A percentile compares a stretch with the other conserved stretches of the same genome.
Evolutionary conservation across 2,113 vertebrate species (phyloP).

Genomic region (Hemibagrus wyckioides): DNA sequence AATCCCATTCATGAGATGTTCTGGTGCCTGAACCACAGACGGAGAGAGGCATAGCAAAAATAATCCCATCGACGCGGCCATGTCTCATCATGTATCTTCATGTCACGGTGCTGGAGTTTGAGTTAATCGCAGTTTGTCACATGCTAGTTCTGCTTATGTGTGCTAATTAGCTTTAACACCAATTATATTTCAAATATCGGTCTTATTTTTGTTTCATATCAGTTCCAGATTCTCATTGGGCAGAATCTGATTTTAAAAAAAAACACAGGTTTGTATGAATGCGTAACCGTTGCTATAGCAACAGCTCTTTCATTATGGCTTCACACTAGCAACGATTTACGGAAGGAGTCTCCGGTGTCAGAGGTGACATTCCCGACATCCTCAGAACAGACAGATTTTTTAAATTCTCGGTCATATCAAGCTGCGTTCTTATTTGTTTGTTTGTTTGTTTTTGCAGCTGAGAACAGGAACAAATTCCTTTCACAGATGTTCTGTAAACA

Average conservation of each 20-base stretch:
- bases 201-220: neutral
- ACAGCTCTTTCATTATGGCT: neutral
- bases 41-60: slow-evolving; percentile 21
- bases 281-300: neutral
- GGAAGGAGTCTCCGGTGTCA: neutral
- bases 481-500: neutral
- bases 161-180: neutral
- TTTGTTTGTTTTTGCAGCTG: too few relatives aligned
- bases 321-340: neutral
- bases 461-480: neutral
- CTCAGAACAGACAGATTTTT: too few relatives aligned
- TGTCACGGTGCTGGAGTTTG: neutral
- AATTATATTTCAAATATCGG: neutral
- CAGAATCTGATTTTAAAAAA: neutral
- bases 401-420: too few relatives aligned
- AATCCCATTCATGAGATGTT: slow-evolving; percentile 70
- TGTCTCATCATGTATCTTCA: neutral
- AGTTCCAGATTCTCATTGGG: neutral
- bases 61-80: neutral
- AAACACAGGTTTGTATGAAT: neutral
- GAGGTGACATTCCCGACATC: neutral
- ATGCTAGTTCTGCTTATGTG: neutral
- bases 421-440: too few relatives aligned
- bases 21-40: slow-evolving; percentile 49
- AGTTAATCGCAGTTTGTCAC: neutral